Evolutionary conservation across 2,797 vertebrate genomes (phyloP).

Genomic region (Malacoraja senta): DNA sequence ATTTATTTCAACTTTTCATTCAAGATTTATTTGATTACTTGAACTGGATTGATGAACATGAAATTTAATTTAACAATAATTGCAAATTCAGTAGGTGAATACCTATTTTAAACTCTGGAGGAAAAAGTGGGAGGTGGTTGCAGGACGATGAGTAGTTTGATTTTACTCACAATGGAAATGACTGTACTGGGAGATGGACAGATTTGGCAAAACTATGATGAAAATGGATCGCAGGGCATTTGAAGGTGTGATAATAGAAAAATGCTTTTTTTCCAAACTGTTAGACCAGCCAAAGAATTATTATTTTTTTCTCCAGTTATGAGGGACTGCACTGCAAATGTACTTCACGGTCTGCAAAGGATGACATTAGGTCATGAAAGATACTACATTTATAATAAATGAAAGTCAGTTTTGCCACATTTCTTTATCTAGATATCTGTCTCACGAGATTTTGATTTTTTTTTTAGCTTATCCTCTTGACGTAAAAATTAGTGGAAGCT

Average conservation of each 20-base stretch:
- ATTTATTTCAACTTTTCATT: no score
- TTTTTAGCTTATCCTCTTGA: neutral
- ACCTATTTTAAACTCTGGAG: neutral
- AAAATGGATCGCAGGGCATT: neutral
- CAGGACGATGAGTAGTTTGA: neutral
- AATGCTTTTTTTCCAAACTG: neutral
- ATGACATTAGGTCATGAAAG: no score
- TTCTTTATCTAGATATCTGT: neutral
- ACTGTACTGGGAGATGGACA: neutral
- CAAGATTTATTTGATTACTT: no score
- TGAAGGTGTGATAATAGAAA: neutral
- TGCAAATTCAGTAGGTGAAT: neutral
- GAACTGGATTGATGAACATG: no score
- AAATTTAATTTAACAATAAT: neutral
- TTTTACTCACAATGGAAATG: neutral
- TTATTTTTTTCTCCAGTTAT: neutral
- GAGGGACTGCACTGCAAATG: no score
- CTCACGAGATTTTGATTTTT: neutral
- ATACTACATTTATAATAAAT: no score
- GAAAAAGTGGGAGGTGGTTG: no score
- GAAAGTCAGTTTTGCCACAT: neutral
- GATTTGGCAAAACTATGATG: neutral
- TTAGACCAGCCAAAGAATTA: neutral
- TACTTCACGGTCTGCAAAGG: no score
- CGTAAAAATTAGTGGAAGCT: neutral